phyloP scores from a whole-genome alignment of 2,888 invertebrate genomes.

The Noctua fimbriata region DNA sequence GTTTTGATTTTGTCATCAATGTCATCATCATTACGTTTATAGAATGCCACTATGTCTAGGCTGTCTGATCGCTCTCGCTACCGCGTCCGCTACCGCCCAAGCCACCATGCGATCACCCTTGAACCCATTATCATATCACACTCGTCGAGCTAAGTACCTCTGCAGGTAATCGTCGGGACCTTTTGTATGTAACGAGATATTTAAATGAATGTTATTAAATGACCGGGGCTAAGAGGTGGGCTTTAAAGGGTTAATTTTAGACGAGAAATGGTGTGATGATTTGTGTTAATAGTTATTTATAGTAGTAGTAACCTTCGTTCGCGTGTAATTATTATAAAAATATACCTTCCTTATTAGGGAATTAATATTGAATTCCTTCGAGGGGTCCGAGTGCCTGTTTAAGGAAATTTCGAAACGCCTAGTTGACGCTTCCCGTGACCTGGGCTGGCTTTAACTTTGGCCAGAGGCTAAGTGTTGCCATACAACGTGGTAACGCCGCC shows the following conservation, averaged over 20 bases:
- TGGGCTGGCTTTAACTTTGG: no score
- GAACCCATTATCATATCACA: constrained; percentile 27
- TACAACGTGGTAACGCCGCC: no score
- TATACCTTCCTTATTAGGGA: no score
- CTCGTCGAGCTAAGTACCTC: constrained; percentile 24
- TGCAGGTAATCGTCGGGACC: constrained; percentile 9
- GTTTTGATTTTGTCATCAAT: no score
- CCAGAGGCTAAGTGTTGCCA: no score
- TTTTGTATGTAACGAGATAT: constrained; percentile 46
- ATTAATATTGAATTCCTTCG: no score
- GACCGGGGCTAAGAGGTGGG: neutral
- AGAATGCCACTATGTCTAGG: no score
- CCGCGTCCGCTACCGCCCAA: neutral
- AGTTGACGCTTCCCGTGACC: no score
- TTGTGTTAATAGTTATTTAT: neutral
- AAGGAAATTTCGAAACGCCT: no score
- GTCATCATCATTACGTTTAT: no score
- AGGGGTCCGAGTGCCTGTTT: no score
- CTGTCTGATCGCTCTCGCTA: neutral
- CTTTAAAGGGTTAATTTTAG: constrained; percentile 19
- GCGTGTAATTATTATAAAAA: no score
- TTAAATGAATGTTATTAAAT: constrained; percentile 41
- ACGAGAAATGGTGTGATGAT: constrained; percentile 11
- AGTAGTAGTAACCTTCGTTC: neutral
- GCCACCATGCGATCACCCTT: neutral